Evolutionary conservation across 2,797 vertebrate species (phyloP), one percentile per base, ranked within the genome.

Genomic region (Onychomys torridus): DNA sequence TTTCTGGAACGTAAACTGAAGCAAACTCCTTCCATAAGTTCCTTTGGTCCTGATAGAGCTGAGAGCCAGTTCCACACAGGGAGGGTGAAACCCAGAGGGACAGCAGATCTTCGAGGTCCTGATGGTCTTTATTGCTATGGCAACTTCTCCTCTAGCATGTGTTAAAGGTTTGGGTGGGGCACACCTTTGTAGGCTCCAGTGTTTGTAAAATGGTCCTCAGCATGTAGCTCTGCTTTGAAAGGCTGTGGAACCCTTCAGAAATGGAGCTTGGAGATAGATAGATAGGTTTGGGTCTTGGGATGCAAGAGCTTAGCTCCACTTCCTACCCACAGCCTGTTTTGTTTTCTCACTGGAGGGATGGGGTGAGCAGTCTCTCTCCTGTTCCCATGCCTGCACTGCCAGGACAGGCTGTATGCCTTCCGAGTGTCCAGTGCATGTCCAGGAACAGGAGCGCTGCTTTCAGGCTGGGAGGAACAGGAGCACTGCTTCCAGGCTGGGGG

Each of bases 21-120:
- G 43, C 1, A 1, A 16, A 69, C 2, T 9, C 10, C 83, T 27
- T 69, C 63, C 6, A 0, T 25, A 52, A 17, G 46, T 69, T 34
- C 21, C 46, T 52, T 69, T 49, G 21, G 13, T 8, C 63, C 25
- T 0, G 21, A 23, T 16, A 27, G 46, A 69, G 12, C 63, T 27
- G 63, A 86, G 63, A 69, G 21, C 63, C 16, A 40, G 7, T 89
- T n/a, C 40, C 63, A 32, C 40, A 89, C 3, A 29, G 21, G 5
- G 43, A 40, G 57, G 40, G 14, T 55, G n/a, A 69, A 43, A 57
- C 23, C 73, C 34, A 92, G 32, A 43, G 34, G 4, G 12, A 29
- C 7, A 21, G 2, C 73, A 55, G 4, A 34, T 89, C 57, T 77
- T 52, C 49, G 40, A 88, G 27, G 34, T 37, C 27, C 21, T 90